phyloP scores from a whole-genome alignment of 2,113 vertebrate species.

The Myotis yumanensis region DNA sequence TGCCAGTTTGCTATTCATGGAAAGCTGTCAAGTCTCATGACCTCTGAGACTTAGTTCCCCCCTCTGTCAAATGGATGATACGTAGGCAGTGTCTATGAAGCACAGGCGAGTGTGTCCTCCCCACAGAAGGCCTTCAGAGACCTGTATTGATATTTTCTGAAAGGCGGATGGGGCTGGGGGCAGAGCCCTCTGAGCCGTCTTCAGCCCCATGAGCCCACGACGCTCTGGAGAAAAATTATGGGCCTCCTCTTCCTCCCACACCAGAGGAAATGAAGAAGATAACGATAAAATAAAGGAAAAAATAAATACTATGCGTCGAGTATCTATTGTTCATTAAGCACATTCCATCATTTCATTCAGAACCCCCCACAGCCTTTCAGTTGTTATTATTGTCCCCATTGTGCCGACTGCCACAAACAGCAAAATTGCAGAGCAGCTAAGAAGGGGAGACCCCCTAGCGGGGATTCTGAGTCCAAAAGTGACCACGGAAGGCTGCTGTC shows the following conservation, averaged over 20 bases:
- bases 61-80: neutral
- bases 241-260: neutral
- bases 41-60: neutral
- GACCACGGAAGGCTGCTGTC: fast-evolving
- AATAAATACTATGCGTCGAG: neutral
- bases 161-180: neutral
- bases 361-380: neutral
- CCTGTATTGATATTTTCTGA: neutral
- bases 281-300: neutral
- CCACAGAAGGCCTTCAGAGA: neutral
- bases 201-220: neutral
- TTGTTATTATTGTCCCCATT: neutral
- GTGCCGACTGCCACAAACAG: too few relatives aligned
- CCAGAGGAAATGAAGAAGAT: neutral
- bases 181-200: neutral
- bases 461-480: neutral
- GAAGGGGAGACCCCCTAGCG: neutral
- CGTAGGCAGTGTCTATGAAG: neutral
- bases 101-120: too few relatives aligned
- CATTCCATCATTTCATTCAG: neutral
- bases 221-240: neutral
- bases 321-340: neutral
- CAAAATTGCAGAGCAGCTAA: neutral
- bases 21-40: neutral
- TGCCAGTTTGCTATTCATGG: neutral